These are phyloP conservation scores for Drosophila novamexicana DNA, from an alignment of 1,140 invertebrate species.

Conservation along the genomic window DNA sequence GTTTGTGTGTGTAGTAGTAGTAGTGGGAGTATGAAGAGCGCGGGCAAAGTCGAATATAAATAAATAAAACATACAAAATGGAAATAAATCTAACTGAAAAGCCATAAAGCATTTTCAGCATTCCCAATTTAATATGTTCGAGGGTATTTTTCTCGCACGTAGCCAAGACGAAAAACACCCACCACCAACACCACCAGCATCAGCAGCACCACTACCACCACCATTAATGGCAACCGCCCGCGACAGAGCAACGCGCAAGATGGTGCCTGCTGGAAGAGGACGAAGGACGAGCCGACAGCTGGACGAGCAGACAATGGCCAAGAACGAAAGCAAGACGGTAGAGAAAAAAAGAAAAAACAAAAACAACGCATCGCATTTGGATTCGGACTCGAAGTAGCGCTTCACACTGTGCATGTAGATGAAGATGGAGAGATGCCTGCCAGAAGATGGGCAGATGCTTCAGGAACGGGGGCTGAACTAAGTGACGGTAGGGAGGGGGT, in stretches of 20 bases:
- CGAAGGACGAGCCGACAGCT: constrained; percentile 51
- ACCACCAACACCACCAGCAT: constrained; percentile 39
- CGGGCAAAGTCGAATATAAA: constrained; percentile 76
- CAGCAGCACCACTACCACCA: constrained; percentile 29
- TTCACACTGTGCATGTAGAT: constrained; percentile 35
- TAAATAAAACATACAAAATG: constrained; percentile 84
- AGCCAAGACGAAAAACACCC: constrained; percentile 74
- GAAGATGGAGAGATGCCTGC: constrained; percentile 26
- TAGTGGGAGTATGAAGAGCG: constrained; percentile 43
- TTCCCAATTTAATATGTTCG: constrained; percentile 84
- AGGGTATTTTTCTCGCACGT: constrained; percentile 82
- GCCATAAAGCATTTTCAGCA: constrained; percentile 84
- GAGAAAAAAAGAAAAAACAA: constrained; percentile 23
- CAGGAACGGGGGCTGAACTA: not conserved
- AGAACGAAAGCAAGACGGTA: constrained; percentile 17
- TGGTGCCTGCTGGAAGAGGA: constrained; percentile 71
- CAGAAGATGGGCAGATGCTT: constrained; percentile 19
- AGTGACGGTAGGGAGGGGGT: not conserved
- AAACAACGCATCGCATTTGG: constrained; percentile 53
- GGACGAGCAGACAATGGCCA: constrained; percentile 54
- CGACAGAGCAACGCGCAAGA: constrained; percentile 56
- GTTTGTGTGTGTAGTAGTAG: constrained; percentile 34
- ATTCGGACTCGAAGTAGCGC: constrained; percentile 34
- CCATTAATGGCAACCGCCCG: constrained; percentile 31
- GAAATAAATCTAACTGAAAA: constrained; percentile 84